Evolutionary conservation across 2,113 vertebrate species (phyloP), one percentile per base, ranked within the genome.

Genomic region (Myotis lucifugus): DNA sequence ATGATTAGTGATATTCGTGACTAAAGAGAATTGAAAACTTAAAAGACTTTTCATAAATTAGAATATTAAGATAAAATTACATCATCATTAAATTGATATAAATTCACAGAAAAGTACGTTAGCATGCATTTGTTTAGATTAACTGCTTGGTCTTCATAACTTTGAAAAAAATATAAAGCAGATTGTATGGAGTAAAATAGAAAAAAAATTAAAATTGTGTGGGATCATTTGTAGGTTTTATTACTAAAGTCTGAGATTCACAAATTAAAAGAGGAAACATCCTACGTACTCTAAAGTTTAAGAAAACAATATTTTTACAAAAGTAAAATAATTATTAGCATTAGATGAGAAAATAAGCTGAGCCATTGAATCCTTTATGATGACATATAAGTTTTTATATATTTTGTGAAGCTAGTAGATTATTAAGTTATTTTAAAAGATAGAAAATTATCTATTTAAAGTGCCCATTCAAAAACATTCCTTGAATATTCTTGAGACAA

Each of bases 181-280:
- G 4, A 86, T 88, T 94, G n/a, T 23, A 64, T 54, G 3, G 27
- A 19, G n/a, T 85, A 50, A 52, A 37, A 27, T 11, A 85, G 48
- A 29, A 88, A 91, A 91, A 81, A 69, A 50, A 73, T 86, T 19
- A 89, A 81, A 79, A 48, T 78, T 84, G 4, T 87, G 27, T 78
- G 27, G 19, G 66, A 54, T 46, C 76, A 85, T 84, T 88, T 50
- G 2, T 86, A 73, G 17, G 25, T 95, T 84, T 92, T 87, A 34
- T 7, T 69, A 12, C 15, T 52, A 17, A 5, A 67, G 3, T 54
- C 17, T 93, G 18, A 92, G 6, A 52, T 15, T 90, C 70, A 92
- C 9, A 83, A 77, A 37, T 78, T 78, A 61, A 48, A 69, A 52
- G 3, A 19, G 4, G 42, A 21, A 69, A 17, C 9, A 74, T 77